Base-by-base conservation (phyloP, 2,797 vertebrate genomes). In the Margarornis squamiger region DNA sequence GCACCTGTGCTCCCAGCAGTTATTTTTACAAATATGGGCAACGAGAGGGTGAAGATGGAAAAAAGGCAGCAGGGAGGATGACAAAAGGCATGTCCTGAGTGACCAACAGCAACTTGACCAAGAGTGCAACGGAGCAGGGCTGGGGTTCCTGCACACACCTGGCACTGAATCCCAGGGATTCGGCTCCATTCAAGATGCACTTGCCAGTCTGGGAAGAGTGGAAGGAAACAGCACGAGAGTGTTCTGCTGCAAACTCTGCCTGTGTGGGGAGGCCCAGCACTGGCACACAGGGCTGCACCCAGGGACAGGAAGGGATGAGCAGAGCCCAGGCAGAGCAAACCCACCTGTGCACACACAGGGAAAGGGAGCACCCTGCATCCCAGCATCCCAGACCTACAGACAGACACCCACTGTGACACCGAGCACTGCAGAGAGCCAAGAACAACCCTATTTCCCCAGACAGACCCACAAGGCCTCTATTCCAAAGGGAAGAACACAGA, bases 71-170 rank as follows among this genome's bases (percentile, higher is more conserved):
- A 14, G 27, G 8, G 41, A 61, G 6, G 41, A 65, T 0, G 2
- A 36, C 51, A 70, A 66, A 72, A 62, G 34, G 38, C 52, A 70
- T 30, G 43, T 26, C 24, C 19, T 16, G 48, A 57, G 72, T 15
- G 65, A 63, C 51, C 73, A 83, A 19, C 17, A 54, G 19, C 39
- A 34, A 58, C 12, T 21, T 29, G 22, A 39, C 24, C 0, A 0
- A 22, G 46, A 27, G 38, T 1, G 3, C 0, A 7, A 18, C 0
- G 9, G 59, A 62, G 46, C 0, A 0, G 20, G 34, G 59, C 27
- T 6, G 38, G 22, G 26, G 32, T 14, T 45, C n/a, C 61, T 13
- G 32, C 59, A n/a, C 55, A 72, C 41, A n/a, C n/a, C 39, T 29
- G 36, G 63, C 72, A 43, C 12, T 0, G 0, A 66, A 51, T 10